These are phyloP conservation scores for Alethe diademata DNA, from an alignment of 2,113 vertebrate species.

Conservation along the genomic window DNA sequence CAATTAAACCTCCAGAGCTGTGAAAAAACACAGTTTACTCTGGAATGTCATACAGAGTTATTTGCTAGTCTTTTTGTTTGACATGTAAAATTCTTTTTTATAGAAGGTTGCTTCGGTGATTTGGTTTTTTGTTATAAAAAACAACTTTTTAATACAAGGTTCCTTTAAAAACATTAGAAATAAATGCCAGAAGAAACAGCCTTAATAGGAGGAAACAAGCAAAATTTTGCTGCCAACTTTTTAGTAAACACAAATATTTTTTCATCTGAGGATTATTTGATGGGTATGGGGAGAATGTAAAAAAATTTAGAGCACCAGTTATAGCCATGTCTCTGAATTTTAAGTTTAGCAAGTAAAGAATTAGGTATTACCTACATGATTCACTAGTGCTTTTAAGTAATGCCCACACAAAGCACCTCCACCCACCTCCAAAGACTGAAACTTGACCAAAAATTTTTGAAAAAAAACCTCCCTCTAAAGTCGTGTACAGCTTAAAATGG, in stretches of 20 bases:
- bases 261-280: not conserved
- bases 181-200: not conserved
- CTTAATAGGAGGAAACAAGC: not conserved
- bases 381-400: not conserved
- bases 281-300: not conserved
- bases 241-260: not conserved
- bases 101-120: not conserved
- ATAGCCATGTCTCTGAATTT: not conserved
- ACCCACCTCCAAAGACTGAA: not conserved
- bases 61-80: not conserved
- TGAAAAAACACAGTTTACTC: not conserved
- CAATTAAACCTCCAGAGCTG: not conserved
- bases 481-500: not conserved
- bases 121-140: not conserved
- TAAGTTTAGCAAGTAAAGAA: not conserved
- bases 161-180: not conserved
- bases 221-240: not conserved
- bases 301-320: not conserved
- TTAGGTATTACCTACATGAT: not conserved
- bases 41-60: not conserved
- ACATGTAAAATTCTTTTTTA: not conserved
- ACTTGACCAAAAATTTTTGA: not conserved
- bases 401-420: not conserved
- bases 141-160: not conserved
- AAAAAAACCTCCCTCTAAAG: not conserved